Conservation (phyloP, 2,888 invertebrate species). For the Microdon myrmicae region DNA sequence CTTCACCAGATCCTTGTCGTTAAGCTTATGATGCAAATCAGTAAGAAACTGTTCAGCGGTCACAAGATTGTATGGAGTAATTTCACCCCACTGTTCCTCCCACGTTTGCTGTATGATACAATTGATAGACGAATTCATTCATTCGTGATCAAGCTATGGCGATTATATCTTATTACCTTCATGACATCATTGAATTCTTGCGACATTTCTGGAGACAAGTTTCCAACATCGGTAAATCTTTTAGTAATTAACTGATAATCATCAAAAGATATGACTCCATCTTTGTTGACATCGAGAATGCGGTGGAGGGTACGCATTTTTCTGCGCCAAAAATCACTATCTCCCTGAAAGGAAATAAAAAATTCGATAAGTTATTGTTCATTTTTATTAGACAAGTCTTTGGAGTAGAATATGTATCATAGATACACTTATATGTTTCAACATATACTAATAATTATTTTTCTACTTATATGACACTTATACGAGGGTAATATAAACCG, state of each 20-base stretch:
- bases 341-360: constrained; percentile 58
- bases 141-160: not conserved
- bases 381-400: too few relatives aligned
- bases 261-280: constrained; percentile 84
- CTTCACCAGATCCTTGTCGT: constrained; percentile 78
- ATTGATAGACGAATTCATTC: constrained; percentile 23
- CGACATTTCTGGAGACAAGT: constrained; percentile 74
- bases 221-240: constrained; percentile 80
- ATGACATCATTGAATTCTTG: constrained; percentile 78
- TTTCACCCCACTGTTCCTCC: constrained; percentile 86
- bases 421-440: too few relatives aligned
- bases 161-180: constrained; percentile 68
- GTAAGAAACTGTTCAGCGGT: constrained; percentile 84
- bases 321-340: constrained; percentile 79
- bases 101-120: constrained; percentile 78
- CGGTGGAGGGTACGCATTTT: constrained; percentile 88
- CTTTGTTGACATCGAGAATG: constrained; percentile 85
- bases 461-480: too few relatives aligned
- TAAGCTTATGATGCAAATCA: constrained; percentile 84
- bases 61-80: constrained; percentile 83
- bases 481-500: too few relatives aligned
- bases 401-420: too few relatives aligned
- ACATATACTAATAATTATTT: too few relatives aligned
- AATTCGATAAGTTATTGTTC: too few relatives aligned
- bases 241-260: constrained; percentile 81